phyloP scores from a whole-genome alignment of 2,797 vertebrate genomes.

The Lates japonicus region DNA sequence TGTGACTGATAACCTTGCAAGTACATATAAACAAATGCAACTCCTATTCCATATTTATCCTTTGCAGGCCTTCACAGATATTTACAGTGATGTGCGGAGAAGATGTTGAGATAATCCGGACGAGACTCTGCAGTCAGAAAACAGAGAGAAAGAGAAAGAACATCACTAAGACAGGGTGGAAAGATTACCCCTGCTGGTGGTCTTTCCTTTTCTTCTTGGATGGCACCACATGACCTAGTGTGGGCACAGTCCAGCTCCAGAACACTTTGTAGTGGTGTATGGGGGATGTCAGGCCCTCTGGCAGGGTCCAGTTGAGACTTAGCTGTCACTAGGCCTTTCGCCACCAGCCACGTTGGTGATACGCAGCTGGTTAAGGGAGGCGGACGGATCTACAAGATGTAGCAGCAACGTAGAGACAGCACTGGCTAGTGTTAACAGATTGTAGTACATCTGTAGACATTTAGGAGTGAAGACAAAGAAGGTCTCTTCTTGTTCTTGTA shows the following conservation, averaged over 20 bases:
- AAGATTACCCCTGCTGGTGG: slow-evolving; percentile 90
- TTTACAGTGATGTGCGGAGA: slow-evolving; percentile 49
- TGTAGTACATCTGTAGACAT: slow-evolving; percentile 57
- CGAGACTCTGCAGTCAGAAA: slow-evolving; percentile 11
- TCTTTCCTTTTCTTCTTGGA: slow-evolving; percentile 95
- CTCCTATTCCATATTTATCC: slow-evolving; percentile 47
- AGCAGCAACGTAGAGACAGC: slow-evolving; percentile 32
- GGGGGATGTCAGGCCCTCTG: slow-evolving; percentile 91
- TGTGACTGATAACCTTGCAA: slow-evolving; percentile 51
- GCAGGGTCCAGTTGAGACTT: slow-evolving; percentile 90
- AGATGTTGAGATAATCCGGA: slow-evolving; percentile 59
- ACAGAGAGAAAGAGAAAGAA: slow-evolving; percentile 23
- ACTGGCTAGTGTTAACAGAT: slow-evolving; percentile 30
- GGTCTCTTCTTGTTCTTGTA: slow-evolving; percentile 29
- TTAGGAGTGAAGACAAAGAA: slow-evolving; percentile 33
- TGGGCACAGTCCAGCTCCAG: slow-evolving; percentile 92
- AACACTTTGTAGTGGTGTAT: slow-evolving; percentile 96
- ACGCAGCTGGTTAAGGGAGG: slow-evolving; percentile 84
- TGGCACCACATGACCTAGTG: slow-evolving; percentile 89
- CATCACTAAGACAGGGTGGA: slow-evolving; percentile 35
- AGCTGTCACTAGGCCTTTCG: slow-evolving; percentile 87
- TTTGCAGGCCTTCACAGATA: slow-evolving; percentile 28
- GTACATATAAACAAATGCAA: slow-evolving; percentile 63
- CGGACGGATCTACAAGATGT: slow-evolving; percentile 89
- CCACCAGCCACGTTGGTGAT: slow-evolving; percentile 84